Evolutionary conservation across 2,888 invertebrate genomes (phyloP), one percentile per base, ranked within the genome.

Genomic region (Dicyrtomina minuta): DNA sequence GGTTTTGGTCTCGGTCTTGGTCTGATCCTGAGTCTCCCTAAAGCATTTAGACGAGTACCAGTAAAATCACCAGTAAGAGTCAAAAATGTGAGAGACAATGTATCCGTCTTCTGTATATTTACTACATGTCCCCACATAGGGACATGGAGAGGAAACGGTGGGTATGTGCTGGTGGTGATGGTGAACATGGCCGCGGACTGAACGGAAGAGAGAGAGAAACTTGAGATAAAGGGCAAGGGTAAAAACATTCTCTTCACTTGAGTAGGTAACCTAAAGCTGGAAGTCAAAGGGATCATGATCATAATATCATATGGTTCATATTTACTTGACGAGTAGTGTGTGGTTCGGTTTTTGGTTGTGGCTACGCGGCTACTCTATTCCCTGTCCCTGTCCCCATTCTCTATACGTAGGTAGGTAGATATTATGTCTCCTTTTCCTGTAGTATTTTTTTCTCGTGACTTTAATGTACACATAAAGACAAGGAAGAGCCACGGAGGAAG

Each of bases 221-320:
- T 53, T 24, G 68, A 69, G 64, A 33, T 56, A 69, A 68, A 62
- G 65, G 65, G 56, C 65, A 53, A 53, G 64, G 53, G 53, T 53
- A 53, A 53, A 56, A 65, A 55, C 53, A 65, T 53, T 65, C 55
- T 65, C 64, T 55, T 33, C 64, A 65, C 41, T 53, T 39, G 64
- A 65, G 41, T 65, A 26, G 62, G 49, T 46, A 65, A 55, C 22
- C 51, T 33, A 5, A 33, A 53, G 56, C 15, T 2, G 24, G 3
- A 3, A 20, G 49, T 6, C 51, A 6, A 22, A 46, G 46, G 17
- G 46, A 46, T 15, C 4, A 8, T n/a, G 17, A 55, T 62, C 62
- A 62, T 51, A 49, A 51, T 53, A 49, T 62, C 51, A 17, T 62
- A 62, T 62, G 53, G 56, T 56, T 56, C 56, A 56, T 56, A 56